Evolutionary conservation across 2,113 vertebrate genomes (phyloP), one percentile per base, ranked within the genome.

Genomic region (Epinephelus moara): DNA sequence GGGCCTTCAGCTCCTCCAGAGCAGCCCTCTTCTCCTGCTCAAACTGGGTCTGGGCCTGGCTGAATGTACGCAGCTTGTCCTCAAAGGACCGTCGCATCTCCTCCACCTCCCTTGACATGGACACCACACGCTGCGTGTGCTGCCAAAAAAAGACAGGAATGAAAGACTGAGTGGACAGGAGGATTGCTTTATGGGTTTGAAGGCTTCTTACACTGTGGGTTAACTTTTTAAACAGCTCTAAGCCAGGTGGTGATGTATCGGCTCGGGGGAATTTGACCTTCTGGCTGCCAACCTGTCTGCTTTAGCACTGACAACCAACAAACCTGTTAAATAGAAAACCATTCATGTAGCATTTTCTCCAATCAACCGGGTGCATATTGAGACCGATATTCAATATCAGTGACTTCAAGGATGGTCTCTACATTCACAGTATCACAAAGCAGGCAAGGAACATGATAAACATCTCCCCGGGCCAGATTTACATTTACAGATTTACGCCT

Each of bases 81-180:
- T 99, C 98, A 14, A 99, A 99, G 75, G 97, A 97, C 80, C 96
- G 97, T 10, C 98, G 96, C 90, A 99, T 99, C 90, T 99, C 98
- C 96, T 99, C 98, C 60, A 99, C 98, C 94, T 99, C 98, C 84
- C 97, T 95, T 0, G 98, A 98, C 98, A 99, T 99, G 85, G 96
- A 97, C 17, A 99, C 97, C 82, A 99, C 96, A 1, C 97, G 97
- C 25, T 99, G 98, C 6, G 98, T 98, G 84, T 99, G 98, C 93
- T 99, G 97, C 56, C 76, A 49, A 14, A 73, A 37, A 40, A 37
- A 61, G 59, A 64, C 10, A 8, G 57, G 55, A 27, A 63, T 6
- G 55, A 76, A 75, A 63, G 55, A 10, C 68, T n/a, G 53, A 75
- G 79, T 66, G 30, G 2, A 82, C 50, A 11, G 70, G 50, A 52